Percentiles rank a stretch among this genome's conserved stretches.
Evolutionary conservation across 2,113 vertebrate species (phyloP).

Genomic region (Neodon shergylaensis): DNA sequence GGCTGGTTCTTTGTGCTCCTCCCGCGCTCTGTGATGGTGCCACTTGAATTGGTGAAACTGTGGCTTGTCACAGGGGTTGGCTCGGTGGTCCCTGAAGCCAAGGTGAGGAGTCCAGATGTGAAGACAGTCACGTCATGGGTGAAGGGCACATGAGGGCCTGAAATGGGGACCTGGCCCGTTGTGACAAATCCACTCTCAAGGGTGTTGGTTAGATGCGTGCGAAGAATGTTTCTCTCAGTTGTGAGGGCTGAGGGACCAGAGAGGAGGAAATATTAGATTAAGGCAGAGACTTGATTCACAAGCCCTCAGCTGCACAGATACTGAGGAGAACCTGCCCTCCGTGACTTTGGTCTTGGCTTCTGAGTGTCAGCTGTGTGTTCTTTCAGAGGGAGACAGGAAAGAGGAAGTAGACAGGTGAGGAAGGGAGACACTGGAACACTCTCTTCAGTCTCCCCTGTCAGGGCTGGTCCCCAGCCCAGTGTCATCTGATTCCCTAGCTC

Average conservation of each 20-base stretch:
- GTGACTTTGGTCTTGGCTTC: not conserved
- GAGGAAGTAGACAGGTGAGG: not conserved
- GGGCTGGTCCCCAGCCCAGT: not conserved
- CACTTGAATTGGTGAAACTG: not conserved
- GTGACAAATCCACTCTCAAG: not conserved
- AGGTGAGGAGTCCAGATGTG: constrained; percentile 39
- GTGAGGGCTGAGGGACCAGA: constrained; percentile 59
- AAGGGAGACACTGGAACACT: not conserved
- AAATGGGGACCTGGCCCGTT: not conserved
- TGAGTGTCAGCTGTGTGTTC: not conserved
- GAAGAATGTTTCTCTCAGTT: not conserved
- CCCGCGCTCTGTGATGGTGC: not conserved
- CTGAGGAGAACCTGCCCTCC: too few relatives aligned
- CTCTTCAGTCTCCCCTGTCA: not conserved
- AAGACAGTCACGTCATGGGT: not conserved
- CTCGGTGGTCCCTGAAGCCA: not conserved
- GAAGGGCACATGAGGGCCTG: not conserved
- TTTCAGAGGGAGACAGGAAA: not conserved
- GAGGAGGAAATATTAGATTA: not conserved
- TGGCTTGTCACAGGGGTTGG: not conserved
- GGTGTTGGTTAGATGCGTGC: not conserved
- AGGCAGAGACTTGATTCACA: not conserved
- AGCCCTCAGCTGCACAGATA: not conserved
- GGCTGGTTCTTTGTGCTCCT: not conserved
- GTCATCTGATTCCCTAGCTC: too few relatives aligned